These are phyloP conservation scores for Cochlearius cochlearius DNA, from an alignment of 2,113 vertebrate species.

Conservation along the genomic window DNA sequence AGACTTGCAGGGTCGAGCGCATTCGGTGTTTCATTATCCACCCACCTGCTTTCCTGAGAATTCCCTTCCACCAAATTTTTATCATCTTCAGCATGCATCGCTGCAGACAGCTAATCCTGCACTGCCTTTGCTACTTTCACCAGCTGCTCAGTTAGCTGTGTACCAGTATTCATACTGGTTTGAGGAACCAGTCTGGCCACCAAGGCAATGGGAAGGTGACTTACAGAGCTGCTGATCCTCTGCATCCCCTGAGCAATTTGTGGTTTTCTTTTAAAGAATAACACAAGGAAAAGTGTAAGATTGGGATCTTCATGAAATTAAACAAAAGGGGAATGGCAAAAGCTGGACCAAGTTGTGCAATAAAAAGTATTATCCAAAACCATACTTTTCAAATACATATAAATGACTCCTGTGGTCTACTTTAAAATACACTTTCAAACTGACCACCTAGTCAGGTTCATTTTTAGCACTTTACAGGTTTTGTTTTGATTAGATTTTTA, in stretches of 20 bases:
- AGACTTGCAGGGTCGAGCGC: not conserved
- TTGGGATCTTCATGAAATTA: not conserved
- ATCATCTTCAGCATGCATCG: not conserved
- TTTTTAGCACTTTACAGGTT: not conserved
- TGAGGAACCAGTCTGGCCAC: not conserved
- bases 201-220: not conserved
- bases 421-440: conserved; percentile 23
- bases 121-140: not conserved
- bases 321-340: not conserved
- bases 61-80: not conserved
- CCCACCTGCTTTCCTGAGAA: not conserved
- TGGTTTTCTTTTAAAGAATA: not conserved
- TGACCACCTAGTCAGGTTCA: not conserved
- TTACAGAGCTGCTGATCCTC: not conserved
- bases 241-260: not conserved
- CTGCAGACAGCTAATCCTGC: not conserved
- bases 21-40: not conserved
- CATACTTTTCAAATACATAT: not conserved
- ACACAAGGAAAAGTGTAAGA: not conserved
- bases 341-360: not conserved
- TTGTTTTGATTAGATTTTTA: not conserved
- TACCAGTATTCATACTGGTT: rapidly evolving
- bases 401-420: not conserved
- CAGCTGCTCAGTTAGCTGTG: not conserved
- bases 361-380: not conserved